Percentiles rank a stretch among this genome's conserved stretches.
phyloP scores from a whole-genome alignment of 2,797 vertebrate species.

The Lagodon rhomboides region DNA sequence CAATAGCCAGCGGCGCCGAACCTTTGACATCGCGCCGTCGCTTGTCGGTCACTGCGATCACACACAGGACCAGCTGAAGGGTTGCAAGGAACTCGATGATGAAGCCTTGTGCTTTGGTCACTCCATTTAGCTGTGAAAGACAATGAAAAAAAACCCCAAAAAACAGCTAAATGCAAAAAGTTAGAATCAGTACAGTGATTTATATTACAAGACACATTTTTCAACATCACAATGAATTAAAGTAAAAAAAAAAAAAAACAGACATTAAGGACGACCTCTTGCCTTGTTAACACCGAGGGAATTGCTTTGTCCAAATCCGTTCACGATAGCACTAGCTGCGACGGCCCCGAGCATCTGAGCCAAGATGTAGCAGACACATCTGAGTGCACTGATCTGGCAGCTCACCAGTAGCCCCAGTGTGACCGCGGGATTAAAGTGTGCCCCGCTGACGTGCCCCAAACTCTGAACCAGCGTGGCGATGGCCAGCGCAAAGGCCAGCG shows the following conservation, averaged over 20 bases:
- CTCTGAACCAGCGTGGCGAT: conserved; percentile 91
- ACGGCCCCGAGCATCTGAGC: conserved; percentile 90
- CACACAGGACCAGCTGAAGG: conserved; percentile 92
- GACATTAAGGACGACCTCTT: background rate
- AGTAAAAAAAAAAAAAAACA: background rate
- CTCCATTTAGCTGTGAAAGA: conserved; percentile 42
- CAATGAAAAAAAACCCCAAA: background rate
- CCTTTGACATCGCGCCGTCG: conserved; percentile 86
- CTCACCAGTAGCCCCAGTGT: conserved; percentile 90
- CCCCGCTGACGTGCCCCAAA: conserved; percentile 90
- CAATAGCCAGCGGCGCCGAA: conserved; percentile 89
- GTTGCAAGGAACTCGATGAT: conserved; percentile 90
- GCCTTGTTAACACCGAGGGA: conserved; percentile 32
- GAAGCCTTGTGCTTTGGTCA: conserved; percentile 86
- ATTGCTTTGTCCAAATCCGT: conserved; percentile 65
- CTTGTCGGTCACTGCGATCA: conserved; percentile 90
- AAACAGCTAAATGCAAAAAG: background rate
- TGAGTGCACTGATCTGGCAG: conserved; percentile 91
- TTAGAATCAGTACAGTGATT: background rate
- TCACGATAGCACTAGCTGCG: conserved; percentile 88
- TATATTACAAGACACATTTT: background rate
- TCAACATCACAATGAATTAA: background rate
- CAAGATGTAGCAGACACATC: conserved; percentile 88
- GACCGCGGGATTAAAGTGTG: conserved; percentile 91
- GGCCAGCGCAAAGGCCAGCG: conserved; percentile 89